Conservation (phyloP, 2,888 invertebrate genomes). For the Penaeus monodon region DNA sequence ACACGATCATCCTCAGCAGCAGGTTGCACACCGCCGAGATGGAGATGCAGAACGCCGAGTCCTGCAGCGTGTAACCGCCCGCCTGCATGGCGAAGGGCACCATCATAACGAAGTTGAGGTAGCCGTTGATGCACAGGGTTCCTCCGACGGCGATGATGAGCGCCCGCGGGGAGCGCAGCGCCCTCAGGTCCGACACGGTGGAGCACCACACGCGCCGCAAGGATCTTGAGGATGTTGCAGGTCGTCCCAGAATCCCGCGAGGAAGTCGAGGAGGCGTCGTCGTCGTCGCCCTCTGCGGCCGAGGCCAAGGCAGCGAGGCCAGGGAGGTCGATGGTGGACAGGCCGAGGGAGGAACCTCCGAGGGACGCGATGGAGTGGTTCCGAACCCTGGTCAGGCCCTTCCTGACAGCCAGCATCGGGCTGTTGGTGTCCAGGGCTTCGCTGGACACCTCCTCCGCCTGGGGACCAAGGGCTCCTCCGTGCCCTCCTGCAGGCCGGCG, state of each 20-base stretch:
- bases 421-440: too few species aligned
- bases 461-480: not conserved
- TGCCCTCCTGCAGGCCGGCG: not conserved
- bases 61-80: conserved; percentile 23
- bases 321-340: too few species aligned
- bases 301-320: too few species aligned
- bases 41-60: conserved; percentile 40
- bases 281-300: too few species aligned
- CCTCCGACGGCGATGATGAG: not conserved
- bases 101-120: conserved; percentile 35
- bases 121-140: not conserved
- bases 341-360: too few species aligned
- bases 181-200: not conserved
- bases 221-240: not conserved
- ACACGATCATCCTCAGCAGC: conserved; percentile 24
- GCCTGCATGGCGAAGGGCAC: conserved; percentile 18
- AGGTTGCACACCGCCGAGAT: conserved; percentile 21
- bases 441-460: too few species aligned
- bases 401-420: too few species aligned
- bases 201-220: not conserved
- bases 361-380: too few species aligned
- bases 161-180: not conserved
- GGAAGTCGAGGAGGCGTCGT: too few species aligned
- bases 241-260: not conserved
- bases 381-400: too few species aligned